Evolutionary conservation across 2,113 vertebrate species (phyloP).

Genomic region (Ariopsis seemanni): DNA sequence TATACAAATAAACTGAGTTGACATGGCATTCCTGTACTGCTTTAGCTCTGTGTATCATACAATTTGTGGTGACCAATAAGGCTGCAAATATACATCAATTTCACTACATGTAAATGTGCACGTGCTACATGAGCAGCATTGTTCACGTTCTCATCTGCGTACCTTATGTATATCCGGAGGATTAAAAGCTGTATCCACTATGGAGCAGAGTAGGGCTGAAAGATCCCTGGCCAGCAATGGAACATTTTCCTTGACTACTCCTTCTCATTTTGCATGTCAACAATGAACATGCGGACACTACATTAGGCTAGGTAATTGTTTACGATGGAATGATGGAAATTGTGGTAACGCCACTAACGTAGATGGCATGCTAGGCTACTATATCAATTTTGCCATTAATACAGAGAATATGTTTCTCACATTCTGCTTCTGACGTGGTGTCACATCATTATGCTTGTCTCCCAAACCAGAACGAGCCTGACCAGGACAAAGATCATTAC

Average conservation of each 20-base stretch:
- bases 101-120: not conserved
- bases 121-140: not conserved
- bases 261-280: not conserved
- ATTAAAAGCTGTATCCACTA: not conserved
- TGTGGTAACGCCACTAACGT: no score
- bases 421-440: not conserved
- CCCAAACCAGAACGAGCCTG: not conserved
- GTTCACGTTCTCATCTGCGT: not conserved
- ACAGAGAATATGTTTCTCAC: not conserved
- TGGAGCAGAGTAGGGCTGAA: not conserved
- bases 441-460: not conserved
- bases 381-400: not conserved
- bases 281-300: not conserved
- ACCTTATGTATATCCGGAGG: not conserved
- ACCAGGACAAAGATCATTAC: not conserved
- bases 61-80: not conserved
- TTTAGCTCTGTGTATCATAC: not conserved
- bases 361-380: not conserved
- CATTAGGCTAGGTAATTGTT: not conserved
- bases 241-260: not conserved
- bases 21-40: not conserved
- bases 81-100: not conserved
- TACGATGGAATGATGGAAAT: not conserved
- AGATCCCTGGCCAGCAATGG: not conserved
- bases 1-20: no score